phyloP scores from a whole-genome alignment of 2,113 vertebrate genomes.

The Ceratotherium simum region DNA sequence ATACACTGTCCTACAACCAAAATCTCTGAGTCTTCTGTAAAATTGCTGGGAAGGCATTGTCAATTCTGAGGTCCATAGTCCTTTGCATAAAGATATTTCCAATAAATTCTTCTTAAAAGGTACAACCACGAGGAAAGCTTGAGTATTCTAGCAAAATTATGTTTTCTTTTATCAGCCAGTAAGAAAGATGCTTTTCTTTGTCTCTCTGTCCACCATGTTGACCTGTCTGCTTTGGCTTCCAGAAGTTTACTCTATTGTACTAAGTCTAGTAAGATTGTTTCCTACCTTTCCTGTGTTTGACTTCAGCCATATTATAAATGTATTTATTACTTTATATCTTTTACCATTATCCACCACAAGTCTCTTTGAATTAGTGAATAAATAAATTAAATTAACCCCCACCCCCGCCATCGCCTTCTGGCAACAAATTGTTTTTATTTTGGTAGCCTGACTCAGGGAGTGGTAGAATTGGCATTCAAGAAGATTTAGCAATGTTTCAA shows the following conservation, averaged over 20 bases:
- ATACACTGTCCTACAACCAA: not conserved
- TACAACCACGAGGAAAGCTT: not conserved
- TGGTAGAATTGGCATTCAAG: not conserved
- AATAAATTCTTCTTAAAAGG: not conserved
- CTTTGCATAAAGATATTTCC: not conserved
- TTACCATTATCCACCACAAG: not conserved
- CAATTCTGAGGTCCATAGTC: not conserved
- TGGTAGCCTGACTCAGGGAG: not conserved
- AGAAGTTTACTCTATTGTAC: not conserved
- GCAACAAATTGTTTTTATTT: not conserved
- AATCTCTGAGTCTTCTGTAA: not conserved
- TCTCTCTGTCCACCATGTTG: not conserved
- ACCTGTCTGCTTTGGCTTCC: not conserved
- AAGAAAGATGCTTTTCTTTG: not conserved
- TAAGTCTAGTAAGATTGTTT: not conserved
- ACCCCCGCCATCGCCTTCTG: not conserved
- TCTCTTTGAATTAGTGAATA: conserved; percentile 8
- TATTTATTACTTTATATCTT: not conserved
- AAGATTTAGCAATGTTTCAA: not conserved
- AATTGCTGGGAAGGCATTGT: not conserved
- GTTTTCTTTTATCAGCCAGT: not conserved
- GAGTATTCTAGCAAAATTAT: not conserved
- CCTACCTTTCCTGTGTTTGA: not conserved
- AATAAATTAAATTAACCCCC: not conserved
- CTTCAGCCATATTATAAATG: not conserved